Percentiles rank a stretch among this genome's conserved stretches.
Conservation (phyloP, 1,140 invertebrate genomes). For the Caligus rogercresseyi region DNA sequence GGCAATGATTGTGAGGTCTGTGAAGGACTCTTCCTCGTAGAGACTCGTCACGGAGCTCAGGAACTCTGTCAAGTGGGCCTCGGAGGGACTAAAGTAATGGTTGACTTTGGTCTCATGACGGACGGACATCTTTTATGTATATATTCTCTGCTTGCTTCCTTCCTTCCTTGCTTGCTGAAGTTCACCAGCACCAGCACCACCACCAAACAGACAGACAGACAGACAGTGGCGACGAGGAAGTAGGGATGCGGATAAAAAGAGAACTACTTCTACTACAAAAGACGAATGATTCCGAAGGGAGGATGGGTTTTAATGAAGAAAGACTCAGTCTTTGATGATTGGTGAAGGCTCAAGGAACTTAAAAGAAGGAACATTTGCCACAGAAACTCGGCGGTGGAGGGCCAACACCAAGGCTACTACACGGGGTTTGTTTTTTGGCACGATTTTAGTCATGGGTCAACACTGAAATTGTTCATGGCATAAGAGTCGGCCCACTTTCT, state of each 20-base stretch:
- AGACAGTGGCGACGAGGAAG: neutral
- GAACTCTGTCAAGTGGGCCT: slow-evolving; percentile 4
- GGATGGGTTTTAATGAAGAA: neutral
- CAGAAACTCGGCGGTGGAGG: no score
- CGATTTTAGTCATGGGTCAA: no score
- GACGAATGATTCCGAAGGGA: neutral
- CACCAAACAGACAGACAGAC: no score
- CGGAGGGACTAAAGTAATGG: neutral
- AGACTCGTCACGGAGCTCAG: neutral
- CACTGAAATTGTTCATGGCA: neutral
- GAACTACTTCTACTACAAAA: neutral
- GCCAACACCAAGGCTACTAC: no score
- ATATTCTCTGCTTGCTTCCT: neutral
- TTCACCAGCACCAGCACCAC: no score
- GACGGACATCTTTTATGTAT: slow-evolving; percentile 4
- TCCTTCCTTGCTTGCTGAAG: no score
- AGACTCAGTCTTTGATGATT: no score
- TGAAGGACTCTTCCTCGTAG: neutral
- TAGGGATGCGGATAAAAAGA: neutral
- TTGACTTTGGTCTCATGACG: slow-evolving; percentile 4
- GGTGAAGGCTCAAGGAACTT: no score
- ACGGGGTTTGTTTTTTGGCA: no score
- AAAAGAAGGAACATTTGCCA: no score
- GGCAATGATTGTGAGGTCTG: slow-evolving; percentile 3
- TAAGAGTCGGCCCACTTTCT: neutral